A percentile compares a stretch with the other conserved stretches of the same genome.
These are phyloP conservation scores for Eristalinus sepulchralis DNA, from an alignment of 2,888 invertebrate genomes.

Conservation along the genomic window DNA sequence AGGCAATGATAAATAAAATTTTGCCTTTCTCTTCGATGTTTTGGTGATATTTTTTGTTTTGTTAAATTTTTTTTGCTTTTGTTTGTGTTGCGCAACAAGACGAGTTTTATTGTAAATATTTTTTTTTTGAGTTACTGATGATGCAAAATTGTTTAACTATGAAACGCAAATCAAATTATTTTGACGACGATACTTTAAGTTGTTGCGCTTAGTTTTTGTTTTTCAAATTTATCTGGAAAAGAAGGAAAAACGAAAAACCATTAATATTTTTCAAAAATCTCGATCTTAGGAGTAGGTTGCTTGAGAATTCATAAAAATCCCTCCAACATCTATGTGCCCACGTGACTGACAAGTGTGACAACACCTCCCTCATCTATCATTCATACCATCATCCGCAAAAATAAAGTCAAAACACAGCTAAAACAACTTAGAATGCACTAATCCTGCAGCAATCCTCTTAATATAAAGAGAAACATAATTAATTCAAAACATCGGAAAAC, in stretches of 20 bases:
- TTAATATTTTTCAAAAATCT: background rate
- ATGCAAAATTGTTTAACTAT: background rate
- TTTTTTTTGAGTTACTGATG: background rate
- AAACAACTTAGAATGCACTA: background rate
- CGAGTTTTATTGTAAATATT: background rate
- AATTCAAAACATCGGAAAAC: too few relatives aligned
- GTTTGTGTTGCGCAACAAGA: background rate
- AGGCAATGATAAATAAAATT: slow-evolving; percentile 26
- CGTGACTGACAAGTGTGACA: too few relatives aligned
- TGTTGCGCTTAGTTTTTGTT: background rate
- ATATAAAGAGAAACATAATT: background rate
- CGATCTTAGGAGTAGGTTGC: too few relatives aligned
- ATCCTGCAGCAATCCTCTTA: background rate
- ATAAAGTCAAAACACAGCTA: too few relatives aligned
- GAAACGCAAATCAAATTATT: background rate
- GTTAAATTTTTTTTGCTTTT: background rate
- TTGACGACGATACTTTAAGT: background rate
- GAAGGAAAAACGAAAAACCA: background rate
- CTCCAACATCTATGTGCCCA: too few relatives aligned
- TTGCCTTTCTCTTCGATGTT: slow-evolving; percentile 57
- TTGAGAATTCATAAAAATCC: too few relatives aligned
- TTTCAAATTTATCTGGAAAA: background rate
- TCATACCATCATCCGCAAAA: too few relatives aligned
- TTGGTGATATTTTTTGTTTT: background rate
- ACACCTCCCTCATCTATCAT: too few relatives aligned